These are phyloP conservation scores for Phthorimaea operculella DNA, from an alignment of 1,140 invertebrate species.

Conservation along the genomic window DNA sequence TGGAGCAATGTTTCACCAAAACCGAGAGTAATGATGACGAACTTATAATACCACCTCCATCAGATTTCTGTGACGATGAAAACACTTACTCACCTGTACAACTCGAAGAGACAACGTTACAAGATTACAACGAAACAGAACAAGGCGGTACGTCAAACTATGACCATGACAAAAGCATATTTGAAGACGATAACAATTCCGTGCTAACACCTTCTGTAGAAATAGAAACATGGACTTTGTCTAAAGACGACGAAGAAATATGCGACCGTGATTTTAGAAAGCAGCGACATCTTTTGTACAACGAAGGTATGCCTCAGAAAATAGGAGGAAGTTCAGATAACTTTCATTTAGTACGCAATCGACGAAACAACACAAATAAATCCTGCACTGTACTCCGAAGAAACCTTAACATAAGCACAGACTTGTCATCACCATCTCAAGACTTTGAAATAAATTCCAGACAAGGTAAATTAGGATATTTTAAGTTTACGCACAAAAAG, in stretches of 20 bases:
- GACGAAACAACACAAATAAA: background rate
- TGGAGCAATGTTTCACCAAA: conserved; percentile 25
- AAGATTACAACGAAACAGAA: background rate
- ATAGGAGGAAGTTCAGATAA: too few species aligned
- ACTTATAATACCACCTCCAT: conserved; percentile 40
- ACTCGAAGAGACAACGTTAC: background rate
- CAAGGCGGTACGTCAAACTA: background rate
- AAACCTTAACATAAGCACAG: conserved; percentile 4
- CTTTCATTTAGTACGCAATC: background rate
- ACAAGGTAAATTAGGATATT: conserved; percentile 25
- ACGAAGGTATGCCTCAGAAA: too few species aligned
- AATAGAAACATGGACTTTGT: conserved; percentile 37
- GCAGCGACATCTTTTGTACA: too few species aligned
- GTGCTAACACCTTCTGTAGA: conserved; percentile 21
- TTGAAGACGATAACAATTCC: conserved; percentile 11
- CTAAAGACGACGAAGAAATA: conserved; percentile 15
- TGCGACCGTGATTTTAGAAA: too few species aligned
- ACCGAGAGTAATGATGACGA: conserved; percentile 7
- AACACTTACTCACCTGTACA: background rate
- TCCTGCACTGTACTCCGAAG: conserved; percentile 10
- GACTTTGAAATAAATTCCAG: conserved; percentile 10
- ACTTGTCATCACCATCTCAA: background rate
- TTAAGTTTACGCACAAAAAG: conserved; percentile 37
- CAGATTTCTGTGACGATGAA: conserved; percentile 42
- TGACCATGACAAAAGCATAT: conserved; percentile 9